Base-by-base conservation (phyloP, 2,888 invertebrate species). In the Sericinus montela region DNA sequence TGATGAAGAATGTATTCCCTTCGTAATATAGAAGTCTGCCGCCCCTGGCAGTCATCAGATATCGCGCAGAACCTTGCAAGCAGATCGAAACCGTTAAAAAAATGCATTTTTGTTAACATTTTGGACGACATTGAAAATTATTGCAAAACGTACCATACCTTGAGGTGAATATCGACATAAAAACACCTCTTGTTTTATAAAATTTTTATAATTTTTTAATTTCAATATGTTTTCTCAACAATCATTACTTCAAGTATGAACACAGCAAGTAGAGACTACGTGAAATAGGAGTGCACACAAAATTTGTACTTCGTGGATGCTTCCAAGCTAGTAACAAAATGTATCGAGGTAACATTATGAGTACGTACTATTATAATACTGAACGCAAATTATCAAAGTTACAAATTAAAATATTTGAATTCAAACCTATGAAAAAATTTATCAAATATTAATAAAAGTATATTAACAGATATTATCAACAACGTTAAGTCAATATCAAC, bases 1-100 rank as follows among this genome's bases (percentile, higher is more conserved):
- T 79, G 51, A 75, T 71, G 70, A 78, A 79, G 65, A 68, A 81
- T 0, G 76, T 80, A 57, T 81, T 74, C 48, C 78, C 79, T 48
- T 69, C 67, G 68, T 72, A 75, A 63, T 72, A 73, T 30, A 81
- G 69, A 45, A 80, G 69, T 41, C 72, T 66, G 14, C 72, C 72
- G 36, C 78, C 79, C 45, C 76, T 68, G 47, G 72, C 59, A 29
- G 80, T 73, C 54, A 58, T 65, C 64, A 80, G 57, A 61, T 75
- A 80, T 40, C 58, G 72, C 58, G 63, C 64, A 52, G 65, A 69
- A 70, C 69, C 64, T 65, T 68, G 58, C 59, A 62, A 67, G 45
- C 60, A 62, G 51, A 47, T 43, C 55, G 35, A 46, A 46, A 38
- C 45, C 49, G 48, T 60, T 52, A 59, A 38, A 56, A 54, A 48